Conservation (phyloP, 92 coral and sea anemone genomes). For the Epizoanthus ramosus region DNA sequence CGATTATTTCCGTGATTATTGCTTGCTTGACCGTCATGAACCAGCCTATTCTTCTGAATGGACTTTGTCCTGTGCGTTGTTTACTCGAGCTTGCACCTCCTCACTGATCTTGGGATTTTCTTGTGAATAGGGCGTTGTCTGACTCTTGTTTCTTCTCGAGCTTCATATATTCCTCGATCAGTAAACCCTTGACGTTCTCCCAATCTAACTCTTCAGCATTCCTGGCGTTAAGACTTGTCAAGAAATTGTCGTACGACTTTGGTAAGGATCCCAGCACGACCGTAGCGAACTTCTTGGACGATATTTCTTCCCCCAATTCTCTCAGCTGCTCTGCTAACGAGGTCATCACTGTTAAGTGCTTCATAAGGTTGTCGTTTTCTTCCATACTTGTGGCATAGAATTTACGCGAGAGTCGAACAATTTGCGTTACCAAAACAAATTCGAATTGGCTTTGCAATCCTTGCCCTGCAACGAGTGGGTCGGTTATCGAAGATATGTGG, state of each 20-base stretch:
- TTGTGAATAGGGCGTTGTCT: constrained; percentile 40
- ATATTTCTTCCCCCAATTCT: constrained; percentile 48
- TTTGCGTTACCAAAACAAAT: constrained; percentile 70
- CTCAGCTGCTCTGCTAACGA: constrained; percentile 35
- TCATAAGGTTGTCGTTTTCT: constrained; percentile 58
- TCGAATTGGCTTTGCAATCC: constrained; percentile 65
- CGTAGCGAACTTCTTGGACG: constrained; percentile 69
- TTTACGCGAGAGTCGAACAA: constrained; percentile 56
- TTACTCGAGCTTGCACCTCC: too few species aligned
- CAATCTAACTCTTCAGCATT: constrained; percentile 64
- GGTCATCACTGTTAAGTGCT: constrained; percentile 53
- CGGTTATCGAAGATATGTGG: constrained; percentile 60
- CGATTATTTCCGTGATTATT: background rate
- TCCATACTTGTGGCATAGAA: constrained; percentile 73
- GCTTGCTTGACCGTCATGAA: background rate
- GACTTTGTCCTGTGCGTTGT: too few species aligned
- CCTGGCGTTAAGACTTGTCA: constrained; percentile 65
- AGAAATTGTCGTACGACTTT: constrained; percentile 65
- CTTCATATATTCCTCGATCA: constrained; percentile 59
- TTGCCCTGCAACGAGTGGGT: constrained; percentile 67
- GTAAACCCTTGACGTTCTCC: constrained; percentile 63
- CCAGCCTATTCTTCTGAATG: too few species aligned
- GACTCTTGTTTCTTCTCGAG: constrained; percentile 40
- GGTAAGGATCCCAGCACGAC: constrained; percentile 69
- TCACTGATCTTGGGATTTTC: background rate